These are phyloP conservation scores for Aquatica leii DNA, from an alignment of 2,888 invertebrate species.

Conservation along the genomic window DNA sequence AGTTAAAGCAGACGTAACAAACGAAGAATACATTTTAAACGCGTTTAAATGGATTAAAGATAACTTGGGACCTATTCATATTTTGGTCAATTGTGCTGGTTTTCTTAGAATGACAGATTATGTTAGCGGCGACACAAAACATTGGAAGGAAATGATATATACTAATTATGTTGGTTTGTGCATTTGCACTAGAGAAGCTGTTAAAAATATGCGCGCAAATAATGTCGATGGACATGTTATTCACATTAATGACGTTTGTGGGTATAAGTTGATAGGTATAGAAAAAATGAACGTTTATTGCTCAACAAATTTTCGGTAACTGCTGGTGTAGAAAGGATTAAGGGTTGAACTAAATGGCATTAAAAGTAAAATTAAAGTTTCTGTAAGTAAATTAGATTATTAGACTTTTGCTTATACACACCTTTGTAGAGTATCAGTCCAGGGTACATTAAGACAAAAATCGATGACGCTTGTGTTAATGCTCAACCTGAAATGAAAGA, in stretches of 20 bases:
- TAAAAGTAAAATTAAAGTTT: constrained; percentile 3
- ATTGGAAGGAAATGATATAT: constrained; percentile 44
- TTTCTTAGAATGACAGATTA: constrained; percentile 26
- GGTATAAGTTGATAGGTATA: background rate
- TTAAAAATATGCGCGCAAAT: constrained; percentile 40
- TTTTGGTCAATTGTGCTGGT: constrained; percentile 40
- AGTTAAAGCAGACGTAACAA: constrained; percentile 29
- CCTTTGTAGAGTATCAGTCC: background rate
- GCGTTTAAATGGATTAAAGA: constrained; percentile 36
- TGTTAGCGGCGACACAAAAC: constrained; percentile 38
- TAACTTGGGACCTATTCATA: constrained; percentile 37
- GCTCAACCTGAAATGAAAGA: background rate
- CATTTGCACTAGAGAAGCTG: constrained; percentile 39
- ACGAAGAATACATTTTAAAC: constrained; percentile 30
- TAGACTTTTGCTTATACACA: background rate
- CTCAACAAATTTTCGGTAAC: background rate
- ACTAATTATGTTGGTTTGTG: constrained; percentile 43
- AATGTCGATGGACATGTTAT: constrained; percentile 45
- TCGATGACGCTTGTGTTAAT: background rate
- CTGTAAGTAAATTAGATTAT: background rate
- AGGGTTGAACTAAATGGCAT: background rate
- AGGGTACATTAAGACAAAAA: background rate
- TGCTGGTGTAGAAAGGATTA: background rate
- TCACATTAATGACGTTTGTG: constrained; percentile 40
- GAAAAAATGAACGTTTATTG: background rate